A percentile compares a stretch with the other conserved stretches of the same genome.
Conservation (phyloP, 2,113 vertebrate genomes). For the Grammomys dolichurus region DNA sequence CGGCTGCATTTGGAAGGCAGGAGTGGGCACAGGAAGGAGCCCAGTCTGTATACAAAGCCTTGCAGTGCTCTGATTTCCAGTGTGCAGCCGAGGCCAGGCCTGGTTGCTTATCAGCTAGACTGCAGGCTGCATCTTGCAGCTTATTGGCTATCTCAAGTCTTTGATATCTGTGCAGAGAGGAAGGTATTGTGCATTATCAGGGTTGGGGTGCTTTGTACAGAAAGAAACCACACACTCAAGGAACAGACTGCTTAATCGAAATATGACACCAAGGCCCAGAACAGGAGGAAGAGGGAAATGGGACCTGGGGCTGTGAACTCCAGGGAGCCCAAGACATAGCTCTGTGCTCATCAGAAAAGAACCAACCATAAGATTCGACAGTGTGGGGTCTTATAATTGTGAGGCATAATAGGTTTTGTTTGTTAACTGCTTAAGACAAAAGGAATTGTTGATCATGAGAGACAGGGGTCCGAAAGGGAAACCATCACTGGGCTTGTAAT, state of each 20-base stretch:
- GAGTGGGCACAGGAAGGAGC: not conserved
- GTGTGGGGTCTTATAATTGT: not conserved
- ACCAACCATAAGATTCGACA: not conserved
- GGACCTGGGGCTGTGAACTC: not conserved
- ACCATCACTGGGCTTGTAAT: slow-evolving; percentile 56
- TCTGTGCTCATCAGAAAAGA: slow-evolving; percentile 32
- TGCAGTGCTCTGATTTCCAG: not conserved
- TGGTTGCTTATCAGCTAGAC: not conserved
- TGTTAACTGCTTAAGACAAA: slow-evolving; percentile 47
- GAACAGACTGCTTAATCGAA: not conserved
- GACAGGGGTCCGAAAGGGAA: slow-evolving; percentile 65
- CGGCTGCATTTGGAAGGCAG: not conserved
- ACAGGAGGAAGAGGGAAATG: not conserved
- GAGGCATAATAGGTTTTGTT: slow-evolving; percentile 52
- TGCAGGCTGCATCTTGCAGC: not conserved
- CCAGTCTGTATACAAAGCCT: not conserved
- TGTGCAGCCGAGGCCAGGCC: not conserved
- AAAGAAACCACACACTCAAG: not conserved
- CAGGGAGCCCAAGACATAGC: not conserved
- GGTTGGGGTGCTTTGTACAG: not conserved
- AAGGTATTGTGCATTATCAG: not conserved
- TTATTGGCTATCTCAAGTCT: not conserved
- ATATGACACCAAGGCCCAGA: not conserved
- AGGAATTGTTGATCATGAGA: slow-evolving; percentile 53
- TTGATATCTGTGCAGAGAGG: not conserved